These are phyloP conservation scores for Philereme vetulata DNA, from an alignment of 2,888 invertebrate species.

Conservation along the genomic window DNA sequence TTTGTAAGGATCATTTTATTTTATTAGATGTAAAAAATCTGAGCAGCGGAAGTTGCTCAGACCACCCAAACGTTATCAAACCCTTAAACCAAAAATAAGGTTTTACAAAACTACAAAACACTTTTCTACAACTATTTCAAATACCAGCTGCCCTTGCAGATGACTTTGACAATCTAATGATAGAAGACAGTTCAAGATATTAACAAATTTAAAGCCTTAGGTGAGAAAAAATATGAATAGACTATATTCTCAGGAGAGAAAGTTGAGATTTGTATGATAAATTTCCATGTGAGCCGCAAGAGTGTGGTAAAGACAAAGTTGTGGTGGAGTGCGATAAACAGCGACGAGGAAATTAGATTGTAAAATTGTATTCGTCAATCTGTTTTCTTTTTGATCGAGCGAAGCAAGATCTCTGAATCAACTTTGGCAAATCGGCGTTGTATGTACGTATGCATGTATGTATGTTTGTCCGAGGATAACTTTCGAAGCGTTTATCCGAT, in stretches of 20 bases:
- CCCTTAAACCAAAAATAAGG: too few species aligned
- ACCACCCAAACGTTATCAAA: too few species aligned
- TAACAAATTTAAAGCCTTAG: slow-evolving; percentile 43
- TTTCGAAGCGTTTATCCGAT: too few species aligned
- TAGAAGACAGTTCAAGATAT: slow-evolving; percentile 54
- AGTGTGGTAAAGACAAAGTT: slow-evolving; percentile 31
- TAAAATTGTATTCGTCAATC: too few species aligned
- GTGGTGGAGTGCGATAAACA: slow-evolving; percentile 11
- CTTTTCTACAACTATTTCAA: slow-evolving; percentile 41
- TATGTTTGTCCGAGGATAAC: too few species aligned
- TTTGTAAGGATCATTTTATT: too few species aligned
- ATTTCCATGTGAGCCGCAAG: slow-evolving; percentile 22
- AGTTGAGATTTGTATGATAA: slow-evolving; percentile 39
- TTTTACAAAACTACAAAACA: slow-evolving; percentile 6
- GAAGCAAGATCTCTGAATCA: too few species aligned
- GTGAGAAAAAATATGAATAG: slow-evolving; percentile 11
- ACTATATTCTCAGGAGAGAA: slow-evolving; percentile 30
- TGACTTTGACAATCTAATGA: slow-evolving; percentile 62
- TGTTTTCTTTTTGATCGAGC: too few species aligned
- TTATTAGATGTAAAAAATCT: too few species aligned
- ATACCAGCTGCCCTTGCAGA: slow-evolving; percentile 49
- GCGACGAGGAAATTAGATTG: slow-evolving; percentile 1
- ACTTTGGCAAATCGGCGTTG: too few species aligned
- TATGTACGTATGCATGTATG: too few species aligned
- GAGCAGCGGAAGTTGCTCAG: too few species aligned